Conservation (phyloP, 2,888 invertebrate genomes). For the Melikaiella ostensackeni region DNA sequence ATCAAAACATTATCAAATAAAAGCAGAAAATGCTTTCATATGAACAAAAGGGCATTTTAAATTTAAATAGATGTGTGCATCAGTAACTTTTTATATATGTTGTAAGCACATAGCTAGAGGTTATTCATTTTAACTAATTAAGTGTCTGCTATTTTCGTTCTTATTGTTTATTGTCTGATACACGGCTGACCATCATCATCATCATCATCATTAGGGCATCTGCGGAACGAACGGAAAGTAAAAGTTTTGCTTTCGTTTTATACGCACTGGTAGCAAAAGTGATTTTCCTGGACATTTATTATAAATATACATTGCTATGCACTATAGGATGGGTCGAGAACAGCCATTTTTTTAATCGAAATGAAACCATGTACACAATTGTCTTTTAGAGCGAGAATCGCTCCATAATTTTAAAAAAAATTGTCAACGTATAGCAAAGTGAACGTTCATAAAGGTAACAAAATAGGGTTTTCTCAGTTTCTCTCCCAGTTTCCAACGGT, state of each 20-base stretch:
- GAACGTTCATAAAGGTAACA: too few species aligned
- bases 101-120: not conserved
- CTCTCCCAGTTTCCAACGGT: too few species aligned
- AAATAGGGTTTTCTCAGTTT: too few species aligned
- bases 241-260: constrained; percentile 59
- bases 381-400: too few species aligned
- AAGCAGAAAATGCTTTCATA: not conserved
- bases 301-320: not conserved
- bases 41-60: not conserved
- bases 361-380: too few species aligned
- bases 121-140: constrained; percentile 22
- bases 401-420: too few species aligned
- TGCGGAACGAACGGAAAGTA: constrained; percentile 59
- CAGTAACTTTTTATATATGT: not conserved
- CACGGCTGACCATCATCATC: constrained; percentile 42
- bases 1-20: not conserved
- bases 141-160: constrained; percentile 16
- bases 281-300: constrained; percentile 5
- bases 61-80: not conserved
- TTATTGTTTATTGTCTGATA: constrained; percentile 2
- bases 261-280: not conserved
- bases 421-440: too few species aligned
- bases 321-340: too few species aligned
- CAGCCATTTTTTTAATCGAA: too few species aligned
- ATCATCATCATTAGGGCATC: constrained; percentile 40